A percentile compares a stretch with the other conserved stretches of the same genome.
These are phyloP conservation scores for Erannis defoliaria DNA, from an alignment of 2,888 invertebrate genomes.

Conservation along the genomic window DNA sequence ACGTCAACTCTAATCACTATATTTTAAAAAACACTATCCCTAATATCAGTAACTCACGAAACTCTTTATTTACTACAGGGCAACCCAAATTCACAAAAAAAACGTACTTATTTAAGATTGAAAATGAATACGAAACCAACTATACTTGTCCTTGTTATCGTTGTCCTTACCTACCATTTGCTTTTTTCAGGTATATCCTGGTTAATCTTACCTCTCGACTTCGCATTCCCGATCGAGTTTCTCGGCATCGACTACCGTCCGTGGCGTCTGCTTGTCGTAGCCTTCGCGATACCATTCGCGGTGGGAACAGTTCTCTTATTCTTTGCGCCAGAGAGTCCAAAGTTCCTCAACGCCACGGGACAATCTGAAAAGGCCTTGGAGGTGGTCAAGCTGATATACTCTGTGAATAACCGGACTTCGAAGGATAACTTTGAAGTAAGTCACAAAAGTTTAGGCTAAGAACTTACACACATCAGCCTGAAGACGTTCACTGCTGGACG, in stretches of 20 bases:
- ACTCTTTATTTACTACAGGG: too few relatives aligned
- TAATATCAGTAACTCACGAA: too few relatives aligned
- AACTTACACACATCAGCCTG: too few relatives aligned
- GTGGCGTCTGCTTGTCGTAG: constrained; percentile 91
- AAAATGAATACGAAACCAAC: too few relatives aligned
- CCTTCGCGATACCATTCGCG: constrained; percentile 89
- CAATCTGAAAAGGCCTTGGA: constrained; percentile 86
- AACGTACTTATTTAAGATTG: too few relatives aligned
- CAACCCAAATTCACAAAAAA: too few relatives aligned
- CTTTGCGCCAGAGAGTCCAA: constrained; percentile 92
- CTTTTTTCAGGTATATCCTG: constrained; percentile 87
- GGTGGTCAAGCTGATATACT: constrained; percentile 73
- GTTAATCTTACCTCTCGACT: constrained; percentile 88
- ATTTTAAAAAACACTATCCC: too few relatives aligned
- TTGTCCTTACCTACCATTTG: background rate
- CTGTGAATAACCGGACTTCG: constrained; percentile 63
- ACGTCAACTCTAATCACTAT: too few relatives aligned
- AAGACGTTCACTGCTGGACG: too few relatives aligned
- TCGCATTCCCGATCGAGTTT: constrained; percentile 74
- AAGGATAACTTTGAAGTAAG: constrained; percentile 68
- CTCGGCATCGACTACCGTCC: constrained; percentile 88
- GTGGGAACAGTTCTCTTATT: constrained; percentile 86
- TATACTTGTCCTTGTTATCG: background rate
- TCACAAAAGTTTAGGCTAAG: constrained; percentile 2
- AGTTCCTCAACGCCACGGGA: constrained; percentile 89